Evolutionary conservation across 2,888 invertebrate species (phyloP), one percentile per base, ranked within the genome.

Genomic region (Campoletis raptor): DNA sequence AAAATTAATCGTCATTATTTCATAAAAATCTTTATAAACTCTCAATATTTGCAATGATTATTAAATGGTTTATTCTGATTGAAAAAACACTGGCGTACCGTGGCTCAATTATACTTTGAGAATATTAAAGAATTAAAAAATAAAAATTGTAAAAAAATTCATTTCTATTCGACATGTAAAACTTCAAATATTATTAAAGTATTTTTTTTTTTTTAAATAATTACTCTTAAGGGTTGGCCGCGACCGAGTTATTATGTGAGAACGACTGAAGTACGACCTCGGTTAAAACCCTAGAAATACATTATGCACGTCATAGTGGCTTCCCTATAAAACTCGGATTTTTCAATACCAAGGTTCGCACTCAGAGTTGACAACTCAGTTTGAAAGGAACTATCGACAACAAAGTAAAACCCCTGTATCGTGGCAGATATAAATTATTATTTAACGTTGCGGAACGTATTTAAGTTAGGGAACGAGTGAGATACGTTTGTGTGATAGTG

Each of bases 271-370:
- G 74, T 40, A 78, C 54, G 85, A 80, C 87, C 86, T 91, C 88
- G 90, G 83, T 84, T 91, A 88, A 93, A 93, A 89, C 93, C 93
- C 85, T 92, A 92, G 83, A 91, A 93, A 88, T 92, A 90, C 91
- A 82, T 89, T 87, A 90, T 89, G 87, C 89, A 91, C 89, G 89
- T 88, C 89, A 87, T 36, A 89, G 83, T 89, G 92, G 93, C 92
- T 92, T 93, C 92, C 90, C 90, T 93, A 93, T 93, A 93, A 92
- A 93, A 91, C 91, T 89, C 80, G 87, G 61, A 84, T 61, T 90
- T 91, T 91, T 92, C 92, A 93, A 91, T 92, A 93, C 90, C 92
- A 93, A 92, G 92, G 92, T 92, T 88, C 89, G 90, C 90, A 92
- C 90, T 92, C 76, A 73, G 74, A 83, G 77, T 67, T 57, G 87